Evolutionary conservation across 2,113 vertebrate genomes (phyloP), one percentile per base, ranked within the genome.

Genomic region (Hippocampus guttulatus): DNA sequence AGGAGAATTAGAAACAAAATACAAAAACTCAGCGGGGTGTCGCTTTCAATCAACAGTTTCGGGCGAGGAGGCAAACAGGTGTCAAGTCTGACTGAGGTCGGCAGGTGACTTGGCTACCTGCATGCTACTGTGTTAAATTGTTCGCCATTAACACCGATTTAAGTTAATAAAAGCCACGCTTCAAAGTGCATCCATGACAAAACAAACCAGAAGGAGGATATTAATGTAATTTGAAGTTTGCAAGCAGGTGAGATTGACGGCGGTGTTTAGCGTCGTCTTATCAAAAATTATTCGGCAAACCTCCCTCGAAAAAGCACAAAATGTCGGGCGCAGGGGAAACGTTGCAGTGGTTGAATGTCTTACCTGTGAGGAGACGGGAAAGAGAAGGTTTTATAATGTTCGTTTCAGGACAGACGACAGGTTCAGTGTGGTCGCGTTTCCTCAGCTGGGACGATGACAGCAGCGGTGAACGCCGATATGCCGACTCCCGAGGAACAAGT

Each of bases 21-120:
- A 7, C 16, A 20, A 8, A 11, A 43, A 65, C 3, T 27, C 14
- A 27, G 25, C 52, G 20, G 14, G 12, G 6, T 69, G 61, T 52
- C 23, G 10, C 1, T 63, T n/a, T 60, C 41, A 64, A 64, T 41
- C 11, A 67, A 49, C 51, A 69, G 55, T 52, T 45, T 69, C 30
- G 47, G 49, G 8, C 21, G n/a, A 45, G 21, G 27, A 67, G 54
- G 30, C 30, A 65, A 38, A 57, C 64, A 73, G 66, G 55, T 52
- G 64, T 9, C 1, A 14, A 47, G 38, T 47, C 2, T 41, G n/a
- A n/a, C 7, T 40, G 16, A 18, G 43, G 45, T 71, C 64, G 3
- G 60, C 65, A 72, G 68, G 52, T 70, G 57, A 52, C 2, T 20
- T 7, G 15, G 25, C 65, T 8, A 30, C 16, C 47, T 64, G 20